These are phyloP conservation scores for Cottoperca gobio DNA, from an alignment of 2,797 vertebrate genomes.

Conservation along the genomic window DNA sequence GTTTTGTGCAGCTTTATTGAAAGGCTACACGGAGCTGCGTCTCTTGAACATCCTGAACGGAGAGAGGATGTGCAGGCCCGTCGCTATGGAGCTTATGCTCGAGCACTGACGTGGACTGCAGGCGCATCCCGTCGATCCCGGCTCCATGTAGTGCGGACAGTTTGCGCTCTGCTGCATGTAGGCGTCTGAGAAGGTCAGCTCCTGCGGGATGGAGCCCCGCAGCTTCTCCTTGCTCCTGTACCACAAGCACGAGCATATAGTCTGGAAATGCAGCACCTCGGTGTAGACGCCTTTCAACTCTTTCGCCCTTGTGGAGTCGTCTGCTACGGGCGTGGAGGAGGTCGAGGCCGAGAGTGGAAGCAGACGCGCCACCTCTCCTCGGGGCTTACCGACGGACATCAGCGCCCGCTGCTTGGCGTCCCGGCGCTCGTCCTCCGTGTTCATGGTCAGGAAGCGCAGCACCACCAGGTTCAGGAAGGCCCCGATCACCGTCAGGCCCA, in stretches of 20 bases:
- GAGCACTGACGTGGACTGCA: constrained; percentile 90
- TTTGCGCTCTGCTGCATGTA: constrained; percentile 88
- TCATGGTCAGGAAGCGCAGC: constrained; percentile 98
- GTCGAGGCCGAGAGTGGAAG: constrained; percentile 64
- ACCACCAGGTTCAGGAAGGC: constrained; percentile 98
- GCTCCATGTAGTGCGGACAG: constrained; percentile 84
- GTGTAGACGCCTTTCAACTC: constrained; percentile 92
- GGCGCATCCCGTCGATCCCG: constrained; percentile 88
- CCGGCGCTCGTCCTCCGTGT: constrained; percentile 93
- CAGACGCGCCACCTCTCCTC: constrained; percentile 70
- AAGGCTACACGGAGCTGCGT: constrained; percentile 89
- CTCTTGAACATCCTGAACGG: constrained; percentile 91
- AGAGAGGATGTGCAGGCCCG: constrained; percentile 89
- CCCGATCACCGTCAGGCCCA: constrained; percentile 95
- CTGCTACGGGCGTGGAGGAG: constrained; percentile 61
- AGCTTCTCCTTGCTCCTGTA: constrained; percentile 94
- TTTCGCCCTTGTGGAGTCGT: constrained; percentile 37
- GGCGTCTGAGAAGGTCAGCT: constrained; percentile 90
- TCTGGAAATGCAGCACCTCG: constrained; percentile 96
- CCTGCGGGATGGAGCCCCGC: constrained; percentile 90
- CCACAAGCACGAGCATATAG: constrained; percentile 98
- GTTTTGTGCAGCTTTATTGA: constrained; percentile 30
- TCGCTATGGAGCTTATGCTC: constrained; percentile 91
- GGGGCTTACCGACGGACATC: constrained; percentile 79
- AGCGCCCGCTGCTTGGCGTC: constrained; percentile 91